Evolutionary conservation across 2,888 invertebrate genomes (phyloP).

Genomic region (Eumacrocentrus americanus): DNA sequence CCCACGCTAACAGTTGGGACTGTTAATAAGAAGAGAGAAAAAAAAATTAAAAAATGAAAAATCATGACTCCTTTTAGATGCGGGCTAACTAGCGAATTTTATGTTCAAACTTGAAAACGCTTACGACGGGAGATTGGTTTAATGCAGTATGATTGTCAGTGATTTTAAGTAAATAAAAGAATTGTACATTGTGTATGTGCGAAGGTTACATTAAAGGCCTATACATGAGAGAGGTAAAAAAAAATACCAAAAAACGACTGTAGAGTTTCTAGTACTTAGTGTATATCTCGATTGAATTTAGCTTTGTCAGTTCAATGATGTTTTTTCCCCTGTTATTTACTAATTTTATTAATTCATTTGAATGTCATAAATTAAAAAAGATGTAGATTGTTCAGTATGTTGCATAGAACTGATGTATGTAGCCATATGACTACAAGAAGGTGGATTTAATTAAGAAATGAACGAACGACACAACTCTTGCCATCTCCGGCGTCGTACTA

Average conservation of each 20-base stretch:
- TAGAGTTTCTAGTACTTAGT: conserved; percentile 38
- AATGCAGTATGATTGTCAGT: conserved; percentile 19
- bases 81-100: conserved; percentile 21
- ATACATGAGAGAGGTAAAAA: conserved; percentile 22
- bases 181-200: conserved; percentile 35
- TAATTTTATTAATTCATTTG: conserved; percentile 14
- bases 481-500: conserved; percentile 28
- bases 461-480: conserved; percentile 21
- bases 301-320: conserved; percentile 29
- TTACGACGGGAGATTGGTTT: conserved; percentile 1
- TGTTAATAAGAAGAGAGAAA: conserved; percentile 1
- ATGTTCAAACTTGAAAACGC: conserved; percentile 14
- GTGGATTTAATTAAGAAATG: neutral
- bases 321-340: conserved; percentile 11
- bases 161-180: conserved; percentile 22
- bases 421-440: conserved; percentile 21
- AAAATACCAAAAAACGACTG: conserved; percentile 30
- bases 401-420: conserved; percentile 33
- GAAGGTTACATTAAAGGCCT: conserved; percentile 36
- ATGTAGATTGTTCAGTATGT: conserved; percentile 31
- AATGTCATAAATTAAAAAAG: conserved; percentile 14
- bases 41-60: conserved; percentile 26
- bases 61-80: conserved; percentile 33
- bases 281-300: conserved; percentile 29
- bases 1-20: neutral